phyloP scores from a whole-genome alignment of 2,888 invertebrate genomes.

The Bimastos eiseni region DNA sequence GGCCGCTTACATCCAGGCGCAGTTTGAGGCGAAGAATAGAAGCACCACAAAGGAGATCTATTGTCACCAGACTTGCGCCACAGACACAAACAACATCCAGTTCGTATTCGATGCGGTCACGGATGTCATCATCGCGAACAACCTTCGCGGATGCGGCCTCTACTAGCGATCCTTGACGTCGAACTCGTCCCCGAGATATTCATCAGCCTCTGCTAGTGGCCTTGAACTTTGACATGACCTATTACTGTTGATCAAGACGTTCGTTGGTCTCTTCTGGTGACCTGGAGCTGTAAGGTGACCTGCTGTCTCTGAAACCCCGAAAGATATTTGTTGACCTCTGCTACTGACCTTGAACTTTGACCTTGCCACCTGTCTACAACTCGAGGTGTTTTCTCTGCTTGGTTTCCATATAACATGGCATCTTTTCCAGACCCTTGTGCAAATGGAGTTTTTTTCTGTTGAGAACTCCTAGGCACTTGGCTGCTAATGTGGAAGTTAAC shows the following conservation, averaged over 20 bases:
- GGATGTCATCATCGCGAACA: slow-evolving; percentile 99
- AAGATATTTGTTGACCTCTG: neutral
- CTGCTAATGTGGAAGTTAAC: no score
- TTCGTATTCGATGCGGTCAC: slow-evolving; percentile 99
- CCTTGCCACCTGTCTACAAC: neutral
- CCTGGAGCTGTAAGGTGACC: neutral
- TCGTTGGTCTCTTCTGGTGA: neutral
- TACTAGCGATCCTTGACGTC: slow-evolving; percentile 69
- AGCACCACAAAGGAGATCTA: slow-evolving; percentile 89
- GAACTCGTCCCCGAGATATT: neutral
- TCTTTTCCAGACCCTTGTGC: neutral
- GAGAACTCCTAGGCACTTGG: no score
- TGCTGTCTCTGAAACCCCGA: neutral
- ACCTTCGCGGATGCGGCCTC: slow-evolving; percentile 97
- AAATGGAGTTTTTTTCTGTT: neutral
- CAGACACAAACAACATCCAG: slow-evolving; percentile 99
- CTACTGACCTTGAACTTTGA: neutral
- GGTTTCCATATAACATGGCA: neutral
- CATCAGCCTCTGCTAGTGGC: neutral
- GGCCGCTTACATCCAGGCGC: slow-evolving; percentile 98
- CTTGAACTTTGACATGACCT: neutral
- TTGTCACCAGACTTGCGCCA: slow-evolving; percentile 99
- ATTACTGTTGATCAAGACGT: neutral
- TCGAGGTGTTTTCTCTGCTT: neutral
- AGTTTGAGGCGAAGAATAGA: slow-evolving; percentile 99